Evolutionary conservation across 1,140 invertebrate genomes (phyloP), one percentile per base, ranked within the genome.

Genomic region (Brachionus angularis): DNA sequence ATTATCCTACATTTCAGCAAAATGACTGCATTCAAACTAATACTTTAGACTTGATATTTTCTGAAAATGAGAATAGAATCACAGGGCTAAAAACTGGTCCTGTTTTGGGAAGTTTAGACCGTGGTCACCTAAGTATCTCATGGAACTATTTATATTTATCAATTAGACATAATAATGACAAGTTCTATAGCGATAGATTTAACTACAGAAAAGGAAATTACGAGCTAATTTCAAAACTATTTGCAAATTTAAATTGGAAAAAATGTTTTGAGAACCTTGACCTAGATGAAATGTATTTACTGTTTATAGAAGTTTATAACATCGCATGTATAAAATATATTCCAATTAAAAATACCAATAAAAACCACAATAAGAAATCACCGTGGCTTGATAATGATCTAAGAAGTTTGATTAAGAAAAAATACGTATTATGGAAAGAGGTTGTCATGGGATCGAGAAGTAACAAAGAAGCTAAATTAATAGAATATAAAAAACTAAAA

Each of bases 131-230:
- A 14, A 50, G 49, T 25, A 50, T 50, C 8, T 5, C 16, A 50
- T 50, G 49, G 49, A 50, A 25, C 14, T 50, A 23, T 50, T 23
- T 23, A 25, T 50, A 50, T 25, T 50, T n/a, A n/a, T n/a, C 23
- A 50, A 50, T 25, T 23, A 25, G 27, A 8, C 8, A 50, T 50
- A 7, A 8, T 21, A 12, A 50, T 25, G 23, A 25, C 12, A 25
- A 50, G 49, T 50, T 50, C 27, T 25, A 50, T 25, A 23, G 49
- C 27, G 49, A 23, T 1, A 4, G 23, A 14, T 50, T 50, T 50
- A 50, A 50, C 14, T 50, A 23, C 23, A 3, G 23, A 50, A 50
- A 25, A 50, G 49, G 49, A 50, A 50, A 50, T 50, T 50, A 50
- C 27, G 5, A 12, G 23, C 27, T 50, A 50, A 50, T 50, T 23